These are phyloP conservation scores for Anthrax anthrax DNA, from an alignment of 2,888 invertebrate species.

Conservation along the genomic window DNA sequence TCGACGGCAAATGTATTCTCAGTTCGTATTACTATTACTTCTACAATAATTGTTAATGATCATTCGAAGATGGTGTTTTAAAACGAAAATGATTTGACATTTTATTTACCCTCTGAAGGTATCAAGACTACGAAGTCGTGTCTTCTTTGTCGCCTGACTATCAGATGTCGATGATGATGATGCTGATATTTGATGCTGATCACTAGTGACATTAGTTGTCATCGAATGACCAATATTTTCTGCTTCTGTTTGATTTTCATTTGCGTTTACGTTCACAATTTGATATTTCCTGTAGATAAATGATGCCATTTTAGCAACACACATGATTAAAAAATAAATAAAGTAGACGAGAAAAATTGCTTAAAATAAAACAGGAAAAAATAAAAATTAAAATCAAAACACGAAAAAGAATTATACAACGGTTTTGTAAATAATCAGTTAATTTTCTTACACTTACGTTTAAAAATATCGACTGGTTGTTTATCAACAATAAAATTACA, in stretches of 20 bases:
- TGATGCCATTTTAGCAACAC: background rate
- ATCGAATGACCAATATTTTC: too few relatives aligned
- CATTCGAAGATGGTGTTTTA: too few relatives aligned
- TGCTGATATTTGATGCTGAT: too few relatives aligned
- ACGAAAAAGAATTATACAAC: too few relatives aligned
- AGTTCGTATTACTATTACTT: too few relatives aligned
- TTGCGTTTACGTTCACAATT: slow-evolving; percentile 6
- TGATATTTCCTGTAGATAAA: background rate
- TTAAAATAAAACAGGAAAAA: background rate
- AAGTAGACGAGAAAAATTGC: background rate
- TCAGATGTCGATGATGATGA: too few relatives aligned
- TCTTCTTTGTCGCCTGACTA: too few relatives aligned
- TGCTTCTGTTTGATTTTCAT: slow-evolving; percentile 14
- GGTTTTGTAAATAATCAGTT: too few relatives aligned
- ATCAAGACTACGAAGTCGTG: slow-evolving; percentile 53
- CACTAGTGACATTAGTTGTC: too few relatives aligned
- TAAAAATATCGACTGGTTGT: slow-evolving; percentile 55
- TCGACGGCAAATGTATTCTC: too few relatives aligned
- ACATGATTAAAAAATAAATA: background rate
- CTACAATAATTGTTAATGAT: too few relatives aligned
- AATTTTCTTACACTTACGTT: slow-evolving; percentile 42
- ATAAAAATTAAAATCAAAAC: background rate
- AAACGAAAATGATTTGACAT: slow-evolving; percentile 5
- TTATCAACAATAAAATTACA: slow-evolving; percentile 43
- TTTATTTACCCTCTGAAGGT: slow-evolving; percentile 59